These are phyloP conservation scores for Drosophila prosaltans DNA, from an alignment of 1,140 invertebrate species.

Conservation along the genomic window DNA sequence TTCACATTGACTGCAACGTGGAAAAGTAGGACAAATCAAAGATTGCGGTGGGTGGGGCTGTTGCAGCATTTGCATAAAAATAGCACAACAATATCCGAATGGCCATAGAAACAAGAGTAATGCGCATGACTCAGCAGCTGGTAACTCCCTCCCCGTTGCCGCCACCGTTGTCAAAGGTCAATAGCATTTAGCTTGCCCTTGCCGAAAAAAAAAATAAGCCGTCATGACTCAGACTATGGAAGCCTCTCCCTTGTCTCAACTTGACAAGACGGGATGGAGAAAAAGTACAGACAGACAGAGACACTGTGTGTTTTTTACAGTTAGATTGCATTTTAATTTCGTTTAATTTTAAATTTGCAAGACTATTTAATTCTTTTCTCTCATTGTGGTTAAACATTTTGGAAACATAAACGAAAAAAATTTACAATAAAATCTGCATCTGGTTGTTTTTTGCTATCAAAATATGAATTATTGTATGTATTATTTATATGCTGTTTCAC, in stretches of 20 bases:
- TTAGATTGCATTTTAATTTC: constrained; percentile 38
- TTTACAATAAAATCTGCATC: constrained; percentile 45
- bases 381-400: constrained; percentile 27
- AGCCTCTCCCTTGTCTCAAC: background rate
- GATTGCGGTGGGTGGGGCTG: background rate
- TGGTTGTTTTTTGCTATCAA: constrained; percentile 56
- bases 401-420: constrained; percentile 55
- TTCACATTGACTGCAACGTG: constrained; percentile 55
- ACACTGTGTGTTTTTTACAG: constrained; percentile 28
- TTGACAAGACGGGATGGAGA: background rate
- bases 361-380: constrained; percentile 45
- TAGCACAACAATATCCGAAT: constrained; percentile 24
- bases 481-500: constrained; percentile 32
- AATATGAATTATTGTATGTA: constrained; percentile 52
- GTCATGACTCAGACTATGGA: constrained; percentile 43
- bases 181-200: constrained; percentile 54
- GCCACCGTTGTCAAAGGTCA: constrained; percentile 60
- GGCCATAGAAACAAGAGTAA: background rate
- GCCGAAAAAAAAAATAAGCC: constrained; percentile 30
- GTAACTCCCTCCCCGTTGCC: background rate
- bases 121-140: constrained; percentile 54
- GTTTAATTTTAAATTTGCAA: constrained; percentile 53
- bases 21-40: constrained; percentile 52
- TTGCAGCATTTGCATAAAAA: constrained; percentile 34
- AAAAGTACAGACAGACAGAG: constrained; percentile 42